These are phyloP conservation scores for Pristionchus japonicus DNA, from an alignment of 2,888 invertebrate genomes.

Conservation along the genomic window DNA sequence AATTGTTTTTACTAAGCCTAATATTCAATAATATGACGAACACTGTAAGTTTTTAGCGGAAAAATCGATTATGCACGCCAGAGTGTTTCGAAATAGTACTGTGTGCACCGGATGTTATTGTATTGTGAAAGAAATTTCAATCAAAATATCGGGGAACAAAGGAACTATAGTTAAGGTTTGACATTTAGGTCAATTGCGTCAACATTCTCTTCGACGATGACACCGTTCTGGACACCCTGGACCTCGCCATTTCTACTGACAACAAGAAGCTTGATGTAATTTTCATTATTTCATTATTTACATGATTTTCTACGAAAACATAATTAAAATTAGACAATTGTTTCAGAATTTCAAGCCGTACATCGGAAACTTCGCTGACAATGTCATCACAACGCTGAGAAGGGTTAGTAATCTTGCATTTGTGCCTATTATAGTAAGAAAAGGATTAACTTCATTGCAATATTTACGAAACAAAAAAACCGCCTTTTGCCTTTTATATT, in stretches of 20 bases:
- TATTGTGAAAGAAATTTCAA: too few species aligned
- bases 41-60: too few species aligned
- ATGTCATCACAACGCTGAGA: slow-evolving; percentile 45
- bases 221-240: not conserved
- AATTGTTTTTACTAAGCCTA: too few species aligned
- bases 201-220: slow-evolving; percentile 37
- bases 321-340: not conserved
- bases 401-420: not conserved
- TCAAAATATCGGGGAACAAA: not conserved
- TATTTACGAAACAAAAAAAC: too few species aligned
- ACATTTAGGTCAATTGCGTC: not conserved
- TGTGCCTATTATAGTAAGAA: not conserved
- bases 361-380: slow-evolving; percentile 52
- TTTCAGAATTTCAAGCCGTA: slow-evolving; percentile 50
- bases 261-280: not conserved
- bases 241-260: not conserved
- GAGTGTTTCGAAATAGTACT: not conserved
- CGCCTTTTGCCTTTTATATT: too few species aligned
- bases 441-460: too few species aligned
- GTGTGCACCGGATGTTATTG: not conserved
- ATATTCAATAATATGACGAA: too few species aligned
- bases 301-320: not conserved
- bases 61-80: not conserved
- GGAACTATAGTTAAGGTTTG: too few species aligned
- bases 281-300: not conserved